phyloP scores from a whole-genome alignment of 2,113 vertebrate species.

The Picathartes gymnocephalus region DNA sequence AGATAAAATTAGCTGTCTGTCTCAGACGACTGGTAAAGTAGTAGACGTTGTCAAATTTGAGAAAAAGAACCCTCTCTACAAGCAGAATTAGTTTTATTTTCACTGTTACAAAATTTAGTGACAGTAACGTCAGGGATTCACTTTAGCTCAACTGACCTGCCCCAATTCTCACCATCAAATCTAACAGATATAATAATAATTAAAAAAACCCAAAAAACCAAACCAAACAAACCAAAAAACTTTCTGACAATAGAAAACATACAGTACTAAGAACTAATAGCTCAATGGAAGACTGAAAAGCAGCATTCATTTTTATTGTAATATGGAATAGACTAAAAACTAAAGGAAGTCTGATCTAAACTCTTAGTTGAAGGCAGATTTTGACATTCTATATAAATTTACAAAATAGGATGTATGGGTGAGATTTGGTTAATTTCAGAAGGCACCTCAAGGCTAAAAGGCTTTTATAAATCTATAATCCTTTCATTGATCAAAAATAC shows the following conservation, averaged over 20 bases:
- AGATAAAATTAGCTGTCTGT: neutral
- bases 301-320: conserved; percentile 71
- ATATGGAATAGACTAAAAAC: conserved; percentile 74
- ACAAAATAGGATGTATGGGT: conserved; percentile 75
- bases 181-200: conserved; percentile 54
- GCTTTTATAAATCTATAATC: conserved; percentile 88
- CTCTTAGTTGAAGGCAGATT: conserved; percentile 74
- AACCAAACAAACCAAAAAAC: neutral
- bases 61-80: neutral
- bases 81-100: neutral
- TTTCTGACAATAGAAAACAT: conserved; percentile 61
- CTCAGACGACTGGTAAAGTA: neutral
- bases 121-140: neutral
- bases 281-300: conserved; percentile 77
- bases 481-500: conserved; percentile 79
- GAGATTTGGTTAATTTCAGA: conserved; percentile 88
- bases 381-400: conserved; percentile 80
- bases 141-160: conserved; percentile 45
- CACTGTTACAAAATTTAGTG: neutral
- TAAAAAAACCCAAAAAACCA: neutral
- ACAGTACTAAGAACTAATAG: conserved; percentile 73
- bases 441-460: conserved; percentile 97
- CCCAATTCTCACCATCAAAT: conserved; percentile 48
- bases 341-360: conserved; percentile 72
- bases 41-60: neutral